Base-by-base conservation (phyloP, 92 coral and sea anemone species). In the Porites evermanni region DNA sequence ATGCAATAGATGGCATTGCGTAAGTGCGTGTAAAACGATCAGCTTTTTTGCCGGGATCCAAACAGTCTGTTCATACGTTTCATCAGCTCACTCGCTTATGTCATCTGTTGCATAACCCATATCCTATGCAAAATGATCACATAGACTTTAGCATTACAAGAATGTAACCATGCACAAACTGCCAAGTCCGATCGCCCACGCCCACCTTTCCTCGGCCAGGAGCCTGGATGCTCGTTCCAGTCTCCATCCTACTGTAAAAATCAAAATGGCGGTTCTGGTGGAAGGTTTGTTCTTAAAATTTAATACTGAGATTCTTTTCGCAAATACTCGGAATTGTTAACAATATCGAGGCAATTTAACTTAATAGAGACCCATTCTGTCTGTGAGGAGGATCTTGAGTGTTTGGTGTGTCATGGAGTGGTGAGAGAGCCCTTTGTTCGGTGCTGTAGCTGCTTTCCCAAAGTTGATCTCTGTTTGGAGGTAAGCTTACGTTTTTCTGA, bases 401-500 rank as follows among this genome's bases (percentile, higher is more conserved):
- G 94, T 53, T 51, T 88, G 72, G 61, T 60, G 10, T 92, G 94
- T 58, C 69, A 24, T 1, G 86, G 78, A 53, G 75, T 79, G 17
- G 75, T 88, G 21, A 88, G 80, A 68, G 94, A 84, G 26, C 94
- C 94, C 1, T 92, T 78, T 56, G 72, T 92, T 19, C 70, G 92
- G 44, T 92, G 94, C 70, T 20, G 77, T 8, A 74, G 75, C 16
- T 92, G 94, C 58, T 11, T 70, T 18, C 82, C 92, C 17, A 47
- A 70, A 66, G 88, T 85, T 53, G 72, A 72, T 1, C 53, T 92
- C 19, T 92, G 94, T 85, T 81, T 89, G 13, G 79, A 84, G 70
- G 94, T 91, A 59, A 61, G 89, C 20, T 16, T 20, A 32, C 47
- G 47, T 12, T 54, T 18, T 8, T 72, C 26, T 72, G 47, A 23